phyloP scores from a whole-genome alignment of 2,797 vertebrate species.

The Selene dorsalis region DNA sequence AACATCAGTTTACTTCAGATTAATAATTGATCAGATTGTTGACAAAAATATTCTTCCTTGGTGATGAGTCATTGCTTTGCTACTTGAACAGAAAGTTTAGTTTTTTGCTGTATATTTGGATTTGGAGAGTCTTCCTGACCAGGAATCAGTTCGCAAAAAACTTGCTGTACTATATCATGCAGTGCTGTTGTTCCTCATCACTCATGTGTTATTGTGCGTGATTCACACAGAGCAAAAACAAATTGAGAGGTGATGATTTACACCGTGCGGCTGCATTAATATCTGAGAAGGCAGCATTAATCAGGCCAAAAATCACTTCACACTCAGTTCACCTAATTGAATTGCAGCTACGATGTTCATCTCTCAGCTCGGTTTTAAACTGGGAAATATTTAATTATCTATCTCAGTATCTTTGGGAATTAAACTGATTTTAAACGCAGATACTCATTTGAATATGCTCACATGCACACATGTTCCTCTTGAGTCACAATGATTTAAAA shows the following conservation, averaged over 20 bases:
- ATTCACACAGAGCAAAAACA: neutral
- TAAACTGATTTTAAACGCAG: constrained; percentile 24
- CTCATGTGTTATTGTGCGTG: constrained; percentile 2
- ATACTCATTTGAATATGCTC: constrained; percentile 17
- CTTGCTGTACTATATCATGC: neutral
- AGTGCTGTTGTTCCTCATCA: neutral
- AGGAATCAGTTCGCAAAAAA: neutral
- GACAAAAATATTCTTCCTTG: neutral
- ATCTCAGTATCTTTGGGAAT: constrained; percentile 20
- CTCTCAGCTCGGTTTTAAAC: constrained; percentile 9
- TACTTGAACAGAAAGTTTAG: neutral
- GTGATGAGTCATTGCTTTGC: neutral
- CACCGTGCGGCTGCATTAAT: constrained; percentile 9
- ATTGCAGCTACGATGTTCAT: constrained; percentile 33
- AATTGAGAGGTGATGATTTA: neutral
- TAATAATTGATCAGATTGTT: constrained; percentile 3
- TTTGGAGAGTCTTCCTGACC: neutral
- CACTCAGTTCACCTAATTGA: constrained; percentile 42
- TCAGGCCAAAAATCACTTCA: constrained; percentile 12
- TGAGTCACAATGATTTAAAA: constrained; percentile 11
- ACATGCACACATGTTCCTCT: neutral
- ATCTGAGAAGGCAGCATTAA: constrained; percentile 13
- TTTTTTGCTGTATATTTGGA: neutral
- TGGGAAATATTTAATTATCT: neutral
- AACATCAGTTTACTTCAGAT: neutral